Percentiles rank a stretch among this genome's conserved stretches.
These are phyloP conservation scores for Pandemis corylana DNA, from an alignment of 2,888 invertebrate genomes.

Conservation along the genomic window DNA sequence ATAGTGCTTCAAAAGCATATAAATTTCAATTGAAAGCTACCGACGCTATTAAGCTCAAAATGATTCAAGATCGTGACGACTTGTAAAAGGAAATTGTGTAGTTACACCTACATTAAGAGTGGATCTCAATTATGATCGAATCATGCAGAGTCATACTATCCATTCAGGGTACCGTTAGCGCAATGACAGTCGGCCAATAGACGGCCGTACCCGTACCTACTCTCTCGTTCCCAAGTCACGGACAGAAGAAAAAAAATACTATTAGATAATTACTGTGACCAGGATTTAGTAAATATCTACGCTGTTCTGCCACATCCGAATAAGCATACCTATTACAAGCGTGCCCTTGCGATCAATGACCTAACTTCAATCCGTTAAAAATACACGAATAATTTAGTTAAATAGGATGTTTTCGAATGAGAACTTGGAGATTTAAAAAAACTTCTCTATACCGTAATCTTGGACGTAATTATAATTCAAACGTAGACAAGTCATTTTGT, in stretches of 20 bases:
- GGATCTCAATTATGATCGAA: slow-evolving; percentile 74
- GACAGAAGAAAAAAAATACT: slow-evolving; percentile 25
- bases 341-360: slow-evolving; percentile 25
- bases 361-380: slow-evolving; percentile 17
- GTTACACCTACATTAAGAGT: slow-evolving; percentile 57
- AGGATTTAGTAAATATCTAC: slow-evolving; percentile 23
- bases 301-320: slow-evolving; percentile 18
- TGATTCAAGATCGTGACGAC: slow-evolving; percentile 40
- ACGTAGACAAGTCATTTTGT: slow-evolving; percentile 57
- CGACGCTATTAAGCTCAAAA: slow-evolving; percentile 41
- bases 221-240: slow-evolving; percentile 41
- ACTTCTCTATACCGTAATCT: slow-evolving; percentile 54
- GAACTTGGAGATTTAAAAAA: slow-evolving; percentile 28
- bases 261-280: slow-evolving; percentile 28
- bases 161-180: slow-evolving; percentile 72
- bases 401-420: slow-evolving; percentile 14
- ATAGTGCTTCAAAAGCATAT: slow-evolving; percentile 21
- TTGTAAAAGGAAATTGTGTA: slow-evolving; percentile 56
- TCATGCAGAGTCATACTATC: slow-evolving; percentile 77
- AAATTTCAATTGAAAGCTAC: slow-evolving; percentile 43
- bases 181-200: slow-evolving; percentile 65
- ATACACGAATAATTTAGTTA: slow-evolving; percentile 35
- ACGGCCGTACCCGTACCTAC: slow-evolving; percentile 13
- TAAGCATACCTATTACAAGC: slow-evolving; percentile 12
- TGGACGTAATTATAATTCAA: slow-evolving; percentile 62